Evolutionary conservation across 2,888 invertebrate genomes (phyloP).

Genomic region (Parapristionchus giblindavisi): DNA sequence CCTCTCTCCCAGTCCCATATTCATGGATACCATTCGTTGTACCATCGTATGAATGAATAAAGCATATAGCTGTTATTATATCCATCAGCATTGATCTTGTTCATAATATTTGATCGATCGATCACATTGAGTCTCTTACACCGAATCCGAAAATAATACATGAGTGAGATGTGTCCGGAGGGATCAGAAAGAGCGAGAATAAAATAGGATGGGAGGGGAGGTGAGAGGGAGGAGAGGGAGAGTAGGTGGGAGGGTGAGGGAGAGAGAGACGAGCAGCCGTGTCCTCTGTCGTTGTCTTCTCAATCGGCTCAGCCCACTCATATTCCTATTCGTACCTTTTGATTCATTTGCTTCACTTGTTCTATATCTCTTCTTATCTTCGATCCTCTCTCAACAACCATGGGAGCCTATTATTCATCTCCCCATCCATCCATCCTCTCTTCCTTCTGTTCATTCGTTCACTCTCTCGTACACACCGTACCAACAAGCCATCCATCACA

Average conservation of each 20-base stretch:
- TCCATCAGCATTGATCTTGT: constrained; percentile 6
- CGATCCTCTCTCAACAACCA: constrained; percentile 38
- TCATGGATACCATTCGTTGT: neutral
- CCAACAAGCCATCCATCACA: too few relatives aligned
- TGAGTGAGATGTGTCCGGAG: constrained; percentile 27
- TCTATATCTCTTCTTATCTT: constrained; percentile 4
- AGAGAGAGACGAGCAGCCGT: neutral
- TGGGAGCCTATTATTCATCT: constrained; percentile 31
- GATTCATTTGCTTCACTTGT: constrained; percentile 22
- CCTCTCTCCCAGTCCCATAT: constrained; percentile 11
- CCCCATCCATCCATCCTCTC: neutral
- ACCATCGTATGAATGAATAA: too few relatives aligned
- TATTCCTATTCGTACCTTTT: constrained; percentile 17
- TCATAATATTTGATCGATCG: neutral
- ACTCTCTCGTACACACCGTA: too few relatives aligned
- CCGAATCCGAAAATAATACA: constrained; percentile 33
- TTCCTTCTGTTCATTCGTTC: neutral
- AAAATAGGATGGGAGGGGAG: constrained; percentile 37
- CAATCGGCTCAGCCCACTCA: constrained; percentile 12
- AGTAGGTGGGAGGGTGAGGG: constrained; percentile 28
- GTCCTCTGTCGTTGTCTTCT: constrained; percentile 10
- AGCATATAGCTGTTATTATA: constrained; percentile 20
- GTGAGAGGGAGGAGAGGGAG: constrained; percentile 26
- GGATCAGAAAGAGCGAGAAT: constrained; percentile 41
- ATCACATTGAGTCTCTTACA: neutral